Evolutionary conservation across 2,888 invertebrate genomes (phyloP), one percentile per base, ranked within the genome.

Genomic region (Synergus gifuensis): DNA sequence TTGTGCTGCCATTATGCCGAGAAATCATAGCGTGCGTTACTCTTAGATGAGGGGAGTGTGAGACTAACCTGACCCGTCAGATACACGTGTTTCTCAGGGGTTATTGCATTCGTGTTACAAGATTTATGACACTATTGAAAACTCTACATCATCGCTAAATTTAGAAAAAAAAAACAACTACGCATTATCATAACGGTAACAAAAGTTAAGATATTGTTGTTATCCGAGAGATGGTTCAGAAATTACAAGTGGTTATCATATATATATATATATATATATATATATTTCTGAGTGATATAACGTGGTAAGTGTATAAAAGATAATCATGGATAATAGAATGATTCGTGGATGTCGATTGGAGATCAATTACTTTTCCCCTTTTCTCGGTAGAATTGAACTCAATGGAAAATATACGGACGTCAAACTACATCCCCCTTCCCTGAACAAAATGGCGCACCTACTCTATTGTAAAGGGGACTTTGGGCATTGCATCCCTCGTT

Each of bases 321-420:
- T 49, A 73, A 36, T 49, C n/a, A 16, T 46, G 22, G 12, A 69
- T 28, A 8, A 46, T 36, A 54, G 28, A n/a, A 69, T 36, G 73
- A 73, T 73, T 69, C 46, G 46, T 46, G 22, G 28, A 69, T 36
- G 49, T 54, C 73, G 36, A 73, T 54, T 73, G 73, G 28, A 73
- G 73, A 73, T 73, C 73, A 73, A 73, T 73, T 73, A 73, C 73
- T 73, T 54, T 73, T 54, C 49, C 54, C 42, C 66, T 42, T 66
- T 66, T 22, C 54, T 73, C 73, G 49, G 16, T 16, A 54, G 49
- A 73, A 73, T 54, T 36, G 16, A 73, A 18, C 36, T 73, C 40
- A 73, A 73, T 73, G n/a, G 54, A 36, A 58, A 58, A 73, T 40
- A 73, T 73, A 40, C n/a, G 73, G n/a, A 16, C n/a, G 73, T n/a